Base-by-base conservation (phyloP, 2,888 invertebrate species). In the Oeneis ivallda region DNA sequence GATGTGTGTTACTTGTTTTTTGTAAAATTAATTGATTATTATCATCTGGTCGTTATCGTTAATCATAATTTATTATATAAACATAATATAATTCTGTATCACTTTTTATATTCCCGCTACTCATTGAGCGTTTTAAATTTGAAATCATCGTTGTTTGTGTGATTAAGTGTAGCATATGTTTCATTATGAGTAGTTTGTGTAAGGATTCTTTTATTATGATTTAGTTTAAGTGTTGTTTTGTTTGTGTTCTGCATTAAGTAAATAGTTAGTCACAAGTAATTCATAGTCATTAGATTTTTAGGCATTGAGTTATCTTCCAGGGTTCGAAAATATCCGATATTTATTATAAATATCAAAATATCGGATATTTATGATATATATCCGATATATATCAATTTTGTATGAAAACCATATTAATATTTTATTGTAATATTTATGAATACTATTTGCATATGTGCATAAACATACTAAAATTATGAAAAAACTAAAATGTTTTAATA, bases 11-110 rank as follows among this genome's bases (percentile, higher is more conserved):
- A 37, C 19, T 26, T 59, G 58, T 47, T 26, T 53, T 37, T 54
- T 41, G 43, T 37, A 53, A 32, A 39, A 52, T 59, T 13, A 11
- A 13, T 59, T 17, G n/a, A 41, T 37, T 37, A 43, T 43, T 43
- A 17, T 64, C 34, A 66, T 69, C 68, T 65, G 64, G 66, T 72
- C 70, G 66, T 71, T 53, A 67, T 70, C 66, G 37, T 62, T 58
- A 39, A 54, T 10, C 32, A 59, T 64, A 64, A 26, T 26, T 50
- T n/a, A 59, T 37, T n/a, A 26, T 26, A 26, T 26, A 26, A 26
- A 26, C 5, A 26, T 4, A 26, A 26, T 26, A 26, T 26, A 19
- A n/a, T 49, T 34, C 2, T 15, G 2, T 10, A 58, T 41, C 34
- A 15, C 10, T 58, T 45, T 45, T 45, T 17, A 43, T 32, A 54